Evolutionary conservation across 2,888 invertebrate genomes (phyloP).

Genomic region (Tinea pellionella): DNA sequence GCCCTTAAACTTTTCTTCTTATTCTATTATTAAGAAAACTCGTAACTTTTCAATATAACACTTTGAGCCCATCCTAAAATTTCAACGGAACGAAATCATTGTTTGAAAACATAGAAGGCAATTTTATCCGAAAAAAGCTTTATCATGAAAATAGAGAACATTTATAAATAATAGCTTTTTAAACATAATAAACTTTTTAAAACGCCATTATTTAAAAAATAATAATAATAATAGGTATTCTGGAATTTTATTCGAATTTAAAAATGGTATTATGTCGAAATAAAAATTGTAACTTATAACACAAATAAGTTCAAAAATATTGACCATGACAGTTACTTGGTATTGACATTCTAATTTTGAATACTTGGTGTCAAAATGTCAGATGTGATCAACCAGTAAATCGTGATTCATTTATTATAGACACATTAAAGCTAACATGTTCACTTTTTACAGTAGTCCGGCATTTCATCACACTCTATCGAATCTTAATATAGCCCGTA

Average conservation of each 20-base stretch:
- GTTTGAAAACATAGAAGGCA: neutral
- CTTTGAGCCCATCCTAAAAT: neutral
- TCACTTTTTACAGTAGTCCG: neutral
- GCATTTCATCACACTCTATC: no score
- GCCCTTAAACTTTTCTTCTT: no score
- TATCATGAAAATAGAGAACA: neutral
- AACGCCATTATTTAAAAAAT: no score
- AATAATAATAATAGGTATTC: no score
- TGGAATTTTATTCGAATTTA: no score
- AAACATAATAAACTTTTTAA: neutral
- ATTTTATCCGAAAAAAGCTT: neutral
- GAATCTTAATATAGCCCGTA: no score
- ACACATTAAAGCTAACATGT: neutral
- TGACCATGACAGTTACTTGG: neutral
- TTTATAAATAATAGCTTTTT: neutral
- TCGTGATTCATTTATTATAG: neutral
- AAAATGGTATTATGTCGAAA: neutral
- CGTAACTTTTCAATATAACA: constrained; percentile 8
- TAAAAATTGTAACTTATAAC: neutral
- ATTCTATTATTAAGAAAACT: neutral
- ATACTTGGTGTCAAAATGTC: neutral
- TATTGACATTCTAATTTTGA: neutral
- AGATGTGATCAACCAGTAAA: neutral
- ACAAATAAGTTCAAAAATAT: neutral
- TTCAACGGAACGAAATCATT: neutral